These are phyloP conservation scores for Canis aureus DNA, from an alignment of 2,113 vertebrate species.

Conservation along the genomic window DNA sequence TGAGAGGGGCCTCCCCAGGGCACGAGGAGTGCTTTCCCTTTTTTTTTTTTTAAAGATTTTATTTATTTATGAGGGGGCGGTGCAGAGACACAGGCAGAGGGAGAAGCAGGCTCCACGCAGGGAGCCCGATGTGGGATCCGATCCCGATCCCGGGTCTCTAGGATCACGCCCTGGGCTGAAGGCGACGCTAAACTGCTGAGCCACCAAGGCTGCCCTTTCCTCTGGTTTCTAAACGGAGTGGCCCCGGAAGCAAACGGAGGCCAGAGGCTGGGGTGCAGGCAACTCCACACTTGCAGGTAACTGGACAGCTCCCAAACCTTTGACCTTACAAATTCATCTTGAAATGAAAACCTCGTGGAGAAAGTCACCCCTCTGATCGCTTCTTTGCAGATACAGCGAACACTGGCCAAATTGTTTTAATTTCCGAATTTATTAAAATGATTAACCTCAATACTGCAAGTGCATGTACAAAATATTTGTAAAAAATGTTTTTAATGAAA, in stretches of 20 bases:
- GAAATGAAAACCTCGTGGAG: background rate
- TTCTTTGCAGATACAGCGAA: slow-evolving; percentile 64
- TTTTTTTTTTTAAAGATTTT: too few species aligned
- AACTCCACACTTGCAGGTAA: too few species aligned
- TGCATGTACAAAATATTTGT: slow-evolving; percentile 86
- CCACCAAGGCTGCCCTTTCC: background rate
- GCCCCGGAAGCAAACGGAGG: background rate
- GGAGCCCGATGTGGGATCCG: too few species aligned
- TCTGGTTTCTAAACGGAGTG: fast-evolving
- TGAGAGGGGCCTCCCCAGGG: background rate
- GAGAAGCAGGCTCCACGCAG: too few species aligned
- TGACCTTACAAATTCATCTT: background rate
- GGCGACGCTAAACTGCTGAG: too few species aligned
- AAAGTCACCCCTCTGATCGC: background rate
- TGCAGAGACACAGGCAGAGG: too few species aligned
- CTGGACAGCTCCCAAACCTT: background rate
- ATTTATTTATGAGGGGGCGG: too few species aligned
- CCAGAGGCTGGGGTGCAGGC: background rate
- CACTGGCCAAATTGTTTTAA: slow-evolving; percentile 77
- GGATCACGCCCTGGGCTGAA: too few species aligned
- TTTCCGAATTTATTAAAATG: slow-evolving; percentile 86
- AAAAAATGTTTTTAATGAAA: slow-evolving; percentile 86
- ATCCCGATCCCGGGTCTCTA: too few species aligned
- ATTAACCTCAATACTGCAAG: slow-evolving; percentile 86
- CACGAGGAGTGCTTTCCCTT: too few species aligned